Conservation (phyloP, 2,888 invertebrate genomes). For the Leptinotarsa juncta region DNA sequence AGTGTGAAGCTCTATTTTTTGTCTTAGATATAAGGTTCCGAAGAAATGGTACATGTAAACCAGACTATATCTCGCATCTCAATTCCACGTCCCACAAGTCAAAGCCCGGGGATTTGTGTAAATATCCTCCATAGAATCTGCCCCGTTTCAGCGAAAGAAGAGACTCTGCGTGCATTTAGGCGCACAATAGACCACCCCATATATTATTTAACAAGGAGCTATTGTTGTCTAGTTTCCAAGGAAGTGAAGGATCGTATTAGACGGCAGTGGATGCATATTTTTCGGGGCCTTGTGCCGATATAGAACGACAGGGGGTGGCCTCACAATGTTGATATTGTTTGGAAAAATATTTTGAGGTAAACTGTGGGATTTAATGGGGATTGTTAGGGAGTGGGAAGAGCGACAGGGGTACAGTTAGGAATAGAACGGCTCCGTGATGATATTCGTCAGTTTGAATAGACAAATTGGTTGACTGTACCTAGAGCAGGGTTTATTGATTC, state of each 20-base stretch:
- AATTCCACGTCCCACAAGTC: conserved; percentile 27
- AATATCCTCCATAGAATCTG: conserved; percentile 35
- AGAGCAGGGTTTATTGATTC: neutral
- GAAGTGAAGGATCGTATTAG: conserved; percentile 36
- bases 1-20: no score
- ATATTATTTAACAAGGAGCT: conserved; percentile 56
- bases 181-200: conserved; percentile 56
- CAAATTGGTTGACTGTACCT: neutral
- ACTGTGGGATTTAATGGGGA: neutral
- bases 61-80: conserved; percentile 9
- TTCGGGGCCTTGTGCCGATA: neutral
- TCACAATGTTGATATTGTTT: conserved; percentile 27
- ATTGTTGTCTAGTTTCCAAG: conserved; percentile 50
- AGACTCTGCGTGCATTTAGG: conserved; percentile 53
- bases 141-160: conserved; percentile 44
- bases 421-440: neutral
- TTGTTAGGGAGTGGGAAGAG: neutral
- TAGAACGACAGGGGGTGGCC: conserved; percentile 4
- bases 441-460: neutral
- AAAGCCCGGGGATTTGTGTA: conserved; percentile 36
- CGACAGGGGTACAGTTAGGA: neutral
- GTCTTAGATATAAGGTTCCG: no score
- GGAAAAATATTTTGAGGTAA: conserved; percentile 28
- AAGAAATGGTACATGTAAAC: no score
- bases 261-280: conserved; percentile 16